Conservation (phyloP, 2,797 vertebrate genomes). For the Sciurus carolinensis region DNA sequence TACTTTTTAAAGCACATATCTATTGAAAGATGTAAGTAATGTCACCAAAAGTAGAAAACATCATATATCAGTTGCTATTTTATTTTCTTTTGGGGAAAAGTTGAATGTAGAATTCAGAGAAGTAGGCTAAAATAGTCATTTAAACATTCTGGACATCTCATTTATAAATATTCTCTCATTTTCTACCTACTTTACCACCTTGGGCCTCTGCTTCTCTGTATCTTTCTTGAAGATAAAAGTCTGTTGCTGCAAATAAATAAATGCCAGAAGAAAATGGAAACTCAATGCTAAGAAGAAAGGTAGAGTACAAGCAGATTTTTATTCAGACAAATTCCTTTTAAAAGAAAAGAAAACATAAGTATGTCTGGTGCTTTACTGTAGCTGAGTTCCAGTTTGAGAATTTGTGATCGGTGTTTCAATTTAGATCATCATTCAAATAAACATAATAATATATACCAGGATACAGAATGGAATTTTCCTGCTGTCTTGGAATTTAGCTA, state of each 20-base stretch:
- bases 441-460: background rate
- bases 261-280: background rate
- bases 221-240: conserved; percentile 19
- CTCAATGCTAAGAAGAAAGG: background rate
- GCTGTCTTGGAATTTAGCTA: background rate
- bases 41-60: conserved; percentile 15
- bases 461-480: background rate
- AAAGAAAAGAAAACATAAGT: background rate
- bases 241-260: conserved; percentile 9
- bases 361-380: background rate
- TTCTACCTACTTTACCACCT: rapidly evolving
- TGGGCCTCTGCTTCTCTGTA: background rate
- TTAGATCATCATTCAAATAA: background rate
- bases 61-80: background rate
- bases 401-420: background rate
- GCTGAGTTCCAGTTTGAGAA: background rate
- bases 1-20: conserved; percentile 5
- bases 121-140: conserved; percentile 7
- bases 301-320: background rate
- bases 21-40: conserved; percentile 25
- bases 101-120: conserved; percentile 43
- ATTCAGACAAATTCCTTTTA: background rate
- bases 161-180: background rate
- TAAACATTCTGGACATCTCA: background rate
- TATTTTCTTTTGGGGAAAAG: conserved; percentile 27